Evolutionary conservation across 2,113 vertebrate species (phyloP).

Genomic region (Gavialis gangeticus): DNA sequence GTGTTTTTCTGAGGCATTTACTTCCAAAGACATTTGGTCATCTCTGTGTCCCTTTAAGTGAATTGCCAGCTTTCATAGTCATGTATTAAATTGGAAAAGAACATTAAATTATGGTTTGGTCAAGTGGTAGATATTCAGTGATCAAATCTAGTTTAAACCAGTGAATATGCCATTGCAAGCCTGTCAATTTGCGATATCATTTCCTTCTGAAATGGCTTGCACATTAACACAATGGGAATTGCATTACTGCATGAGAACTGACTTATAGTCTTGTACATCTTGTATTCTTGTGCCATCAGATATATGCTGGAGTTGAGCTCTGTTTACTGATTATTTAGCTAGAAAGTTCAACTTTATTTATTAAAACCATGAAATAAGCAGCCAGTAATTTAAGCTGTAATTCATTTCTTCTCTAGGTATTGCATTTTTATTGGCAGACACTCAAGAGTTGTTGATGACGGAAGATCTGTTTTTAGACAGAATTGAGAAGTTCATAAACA

Average conservation of each 20-base stretch:
- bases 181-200: neutral
- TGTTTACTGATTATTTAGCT: neutral
- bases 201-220: neutral
- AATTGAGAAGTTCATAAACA: constrained; percentile 85
- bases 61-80: neutral
- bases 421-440: constrained; percentile 89
- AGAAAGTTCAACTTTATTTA: fast-evolving
- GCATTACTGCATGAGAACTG: no score
- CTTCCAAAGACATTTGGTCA: neutral
- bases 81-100: neutral
- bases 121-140: neutral
- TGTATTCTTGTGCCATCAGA: neutral
- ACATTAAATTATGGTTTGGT: neutral
- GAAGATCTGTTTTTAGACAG: constrained; percentile 78
- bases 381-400: neutral
- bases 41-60: neutral
- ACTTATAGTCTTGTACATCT: neutral
- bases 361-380: neutral
- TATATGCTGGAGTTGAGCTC: neutral
- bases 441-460: constrained; percentile 76
- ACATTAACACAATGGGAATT: no score
- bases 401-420: constrained; percentile 78
- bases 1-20: neutral
- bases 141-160: neutral
- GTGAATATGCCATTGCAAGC: neutral